Conservation (phyloP, 2,113 vertebrate genomes). For the Setophaga kirtlandii region DNA sequence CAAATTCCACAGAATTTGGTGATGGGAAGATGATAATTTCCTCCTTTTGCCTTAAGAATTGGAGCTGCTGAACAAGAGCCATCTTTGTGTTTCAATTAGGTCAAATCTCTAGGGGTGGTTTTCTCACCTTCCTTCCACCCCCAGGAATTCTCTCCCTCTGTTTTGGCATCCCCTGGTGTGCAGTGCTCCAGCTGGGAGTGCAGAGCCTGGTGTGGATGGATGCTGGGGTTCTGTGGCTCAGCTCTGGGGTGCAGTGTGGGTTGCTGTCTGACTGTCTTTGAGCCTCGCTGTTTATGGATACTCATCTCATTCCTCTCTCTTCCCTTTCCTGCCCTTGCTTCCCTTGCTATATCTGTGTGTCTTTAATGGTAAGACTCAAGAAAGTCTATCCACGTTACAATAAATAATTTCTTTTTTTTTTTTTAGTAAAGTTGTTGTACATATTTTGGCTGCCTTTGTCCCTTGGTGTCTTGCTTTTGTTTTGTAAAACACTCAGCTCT, state of each 20-base stretch:
- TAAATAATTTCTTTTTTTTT: slow-evolving; percentile 76
- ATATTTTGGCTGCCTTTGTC: slow-evolving; percentile 85
- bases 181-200: background rate
- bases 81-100: background rate
- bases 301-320: slow-evolving; percentile 85
- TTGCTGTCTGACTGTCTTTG: slow-evolving; percentile 82
- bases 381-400: slow-evolving; percentile 90
- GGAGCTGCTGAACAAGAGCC: background rate
- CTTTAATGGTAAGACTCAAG: slow-evolving; percentile 91
- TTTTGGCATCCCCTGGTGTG: background rate
- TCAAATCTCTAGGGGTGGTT: background rate
- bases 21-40: background rate
- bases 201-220: background rate
- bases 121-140: background rate
- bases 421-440: slow-evolving; percentile 80
- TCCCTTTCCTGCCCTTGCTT: slow-evolving; percentile 86
- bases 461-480: slow-evolving; percentile 85
- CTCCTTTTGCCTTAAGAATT: background rate
- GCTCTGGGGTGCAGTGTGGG: slow-evolving; percentile 63
- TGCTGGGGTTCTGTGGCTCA: background rate
- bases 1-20: background rate
- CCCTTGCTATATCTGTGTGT: slow-evolving; percentile 89
- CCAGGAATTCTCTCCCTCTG: background rate
- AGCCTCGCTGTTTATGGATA: slow-evolving; percentile 74
- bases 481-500: slow-evolving; percentile 74